Conservation (phyloP, 2,113 vertebrate genomes). For the Tachysurus vachellii region DNA sequence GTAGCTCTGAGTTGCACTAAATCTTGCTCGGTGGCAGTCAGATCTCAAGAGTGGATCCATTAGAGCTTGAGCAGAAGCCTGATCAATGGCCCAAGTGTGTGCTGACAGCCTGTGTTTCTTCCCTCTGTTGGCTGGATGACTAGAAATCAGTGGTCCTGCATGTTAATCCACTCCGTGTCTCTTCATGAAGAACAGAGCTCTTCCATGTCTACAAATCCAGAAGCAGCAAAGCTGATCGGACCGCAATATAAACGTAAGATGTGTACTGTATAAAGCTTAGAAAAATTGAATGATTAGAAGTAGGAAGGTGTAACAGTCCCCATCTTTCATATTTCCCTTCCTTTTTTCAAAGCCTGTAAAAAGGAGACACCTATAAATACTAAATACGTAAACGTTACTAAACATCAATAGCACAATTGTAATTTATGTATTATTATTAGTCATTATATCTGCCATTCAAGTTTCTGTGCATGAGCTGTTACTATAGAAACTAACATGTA, state of each 20-base stretch:
- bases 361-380: neutral
- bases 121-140: constrained; percentile 8
- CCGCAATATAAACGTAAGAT: neutral
- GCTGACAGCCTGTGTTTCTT: constrained; percentile 3
- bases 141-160: constrained; percentile 16
- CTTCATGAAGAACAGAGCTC: neutral
- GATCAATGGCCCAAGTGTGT: constrained; percentile 35
- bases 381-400: neutral
- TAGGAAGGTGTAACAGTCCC: neutral
- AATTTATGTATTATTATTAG: neutral
- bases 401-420: neutral
- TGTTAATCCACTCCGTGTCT: neutral
- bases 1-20: constrained; percentile 25
- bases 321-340: neutral
- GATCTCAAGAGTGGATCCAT: constrained; percentile 28
- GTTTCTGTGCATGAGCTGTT: neutral
- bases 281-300: neutral
- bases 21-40: constrained; percentile 13
- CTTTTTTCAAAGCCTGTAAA: neutral
- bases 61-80: constrained; percentile 28
- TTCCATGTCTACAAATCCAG: neutral
- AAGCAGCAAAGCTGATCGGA: neutral
- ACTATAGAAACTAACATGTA: neutral
- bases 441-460: neutral
- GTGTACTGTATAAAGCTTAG: neutral